Evolutionary conservation across 2,113 vertebrate species (phyloP).

Genomic region (Baryphthengus martii): DNA sequence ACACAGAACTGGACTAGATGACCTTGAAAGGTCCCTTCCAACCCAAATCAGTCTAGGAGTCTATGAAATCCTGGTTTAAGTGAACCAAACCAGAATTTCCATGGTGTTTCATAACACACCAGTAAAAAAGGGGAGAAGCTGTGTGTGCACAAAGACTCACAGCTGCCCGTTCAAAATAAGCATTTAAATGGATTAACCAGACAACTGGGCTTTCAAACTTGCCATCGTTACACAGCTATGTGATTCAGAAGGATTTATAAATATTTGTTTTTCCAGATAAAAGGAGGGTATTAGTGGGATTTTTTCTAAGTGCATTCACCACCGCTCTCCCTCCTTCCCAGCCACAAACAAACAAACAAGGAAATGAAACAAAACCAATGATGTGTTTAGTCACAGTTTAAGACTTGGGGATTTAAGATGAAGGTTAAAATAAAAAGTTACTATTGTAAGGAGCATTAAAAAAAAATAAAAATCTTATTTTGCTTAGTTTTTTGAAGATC

Average conservation of each 20-base stretch:
- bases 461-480: not conserved
- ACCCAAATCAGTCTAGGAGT: no score
- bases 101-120: not conserved
- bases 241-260: conserved; percentile 25
- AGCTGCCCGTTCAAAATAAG: conserved; percentile 41
- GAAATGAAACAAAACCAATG: not conserved
- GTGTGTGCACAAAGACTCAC: not conserved
- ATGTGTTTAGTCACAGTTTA: not conserved
- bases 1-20: not conserved
- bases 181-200: conserved; percentile 42
- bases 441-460: not conserved
- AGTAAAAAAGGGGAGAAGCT: not conserved
- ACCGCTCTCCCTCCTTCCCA: not conserved
- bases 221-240: not conserved
- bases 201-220: conserved; percentile 12
- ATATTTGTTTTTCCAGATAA: conserved; percentile 45
- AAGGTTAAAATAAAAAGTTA: not conserved
- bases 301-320: not conserved
- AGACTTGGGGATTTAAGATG: not conserved
- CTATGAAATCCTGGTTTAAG: no score
- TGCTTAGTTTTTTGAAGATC: not conserved
- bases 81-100: not conserved
- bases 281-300: not conserved
- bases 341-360: conserved; percentile 1
- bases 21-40: no score